Conservation (phyloP, 2,113 vertebrate genomes). For the Brachionichthys hirsutus region DNA sequence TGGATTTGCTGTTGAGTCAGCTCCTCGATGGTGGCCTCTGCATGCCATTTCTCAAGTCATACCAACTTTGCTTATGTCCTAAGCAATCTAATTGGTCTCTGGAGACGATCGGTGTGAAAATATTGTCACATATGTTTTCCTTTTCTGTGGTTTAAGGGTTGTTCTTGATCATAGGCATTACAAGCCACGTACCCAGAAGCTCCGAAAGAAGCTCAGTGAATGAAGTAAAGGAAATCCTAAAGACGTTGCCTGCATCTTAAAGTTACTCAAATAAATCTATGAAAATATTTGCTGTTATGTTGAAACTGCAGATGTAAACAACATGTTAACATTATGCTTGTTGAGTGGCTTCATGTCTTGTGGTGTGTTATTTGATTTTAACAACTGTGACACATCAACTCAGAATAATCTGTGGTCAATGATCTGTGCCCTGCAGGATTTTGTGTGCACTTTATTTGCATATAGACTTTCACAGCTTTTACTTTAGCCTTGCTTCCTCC, state of each 20-base stretch:
- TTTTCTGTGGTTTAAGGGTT: too few species aligned
- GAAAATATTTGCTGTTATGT: too few species aligned
- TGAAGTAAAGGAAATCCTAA: too few species aligned
- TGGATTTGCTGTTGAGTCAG: slow-evolving; percentile 8
- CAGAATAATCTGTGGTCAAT: not conserved
- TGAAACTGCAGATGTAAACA: too few species aligned
- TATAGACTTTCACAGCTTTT: slow-evolving; percentile 34
- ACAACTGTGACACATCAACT: not conserved
- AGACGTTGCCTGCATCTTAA: too few species aligned
- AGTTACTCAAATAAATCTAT: too few species aligned
- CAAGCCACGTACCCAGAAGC: too few species aligned
- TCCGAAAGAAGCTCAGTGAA: too few species aligned
- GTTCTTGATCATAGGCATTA: too few species aligned
- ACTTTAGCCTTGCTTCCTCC: slow-evolving; percentile 18
- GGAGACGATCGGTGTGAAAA: not conserved
- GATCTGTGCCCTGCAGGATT: not conserved
- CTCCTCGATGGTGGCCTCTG: not conserved
- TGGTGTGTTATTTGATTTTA: not conserved
- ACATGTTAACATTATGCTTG: too few species aligned
- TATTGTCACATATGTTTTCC: not conserved
- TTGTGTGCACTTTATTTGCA: slow-evolving; percentile 48
- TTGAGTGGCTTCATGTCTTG: too few species aligned
- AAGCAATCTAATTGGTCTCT: not conserved
- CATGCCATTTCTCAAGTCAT: not conserved
- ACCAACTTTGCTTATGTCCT: not conserved